Evolutionary conservation across 2,888 invertebrate species (phyloP).

Genomic region (Eristalis tenax): DNA sequence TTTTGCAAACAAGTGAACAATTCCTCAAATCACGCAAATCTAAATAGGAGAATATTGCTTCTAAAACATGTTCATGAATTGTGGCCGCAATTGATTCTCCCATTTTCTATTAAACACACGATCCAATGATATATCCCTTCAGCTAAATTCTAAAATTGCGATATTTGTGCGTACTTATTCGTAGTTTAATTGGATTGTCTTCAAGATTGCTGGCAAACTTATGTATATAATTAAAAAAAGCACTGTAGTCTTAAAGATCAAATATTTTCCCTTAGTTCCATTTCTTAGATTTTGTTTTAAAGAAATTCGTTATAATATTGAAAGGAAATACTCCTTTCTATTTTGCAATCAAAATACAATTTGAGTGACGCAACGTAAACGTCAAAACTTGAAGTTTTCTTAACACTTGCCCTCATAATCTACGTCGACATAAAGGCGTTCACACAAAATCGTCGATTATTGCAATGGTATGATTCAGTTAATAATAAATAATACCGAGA

Average conservation of each 20-base stretch:
- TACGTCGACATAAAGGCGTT: neutral
- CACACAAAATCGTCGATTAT: neutral
- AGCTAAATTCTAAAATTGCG: constrained; percentile 26
- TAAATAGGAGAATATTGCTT: constrained; percentile 95
- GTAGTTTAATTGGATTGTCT: constrained; percentile 3
- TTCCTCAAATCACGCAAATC: constrained; percentile 92
- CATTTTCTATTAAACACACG: constrained; percentile 78
- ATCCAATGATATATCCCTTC: constrained; percentile 2
- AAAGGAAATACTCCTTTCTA: constrained; percentile 63
- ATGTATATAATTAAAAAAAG: neutral
- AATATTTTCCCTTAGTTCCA: constrained; percentile 63
- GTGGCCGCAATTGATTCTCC: constrained; percentile 85
- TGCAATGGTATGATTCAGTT: neutral
- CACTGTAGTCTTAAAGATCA: constrained; percentile 35
- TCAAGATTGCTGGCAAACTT: neutral
- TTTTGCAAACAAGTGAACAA: constrained; percentile 95
- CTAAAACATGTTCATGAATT: constrained; percentile 90
- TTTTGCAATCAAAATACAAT: constrained; percentile 71
- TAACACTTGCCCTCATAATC: neutral
- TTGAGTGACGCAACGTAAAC: constrained; percentile 57
- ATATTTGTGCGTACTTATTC: constrained; percentile 62
- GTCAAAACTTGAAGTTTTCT: constrained; percentile 60
- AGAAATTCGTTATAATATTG: neutral
- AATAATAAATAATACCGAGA: too few species aligned
- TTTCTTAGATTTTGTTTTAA: constrained; percentile 44